Base-by-base conservation (phyloP, 2,113 vertebrate genomes). In the Nerophis ophidion region DNA sequence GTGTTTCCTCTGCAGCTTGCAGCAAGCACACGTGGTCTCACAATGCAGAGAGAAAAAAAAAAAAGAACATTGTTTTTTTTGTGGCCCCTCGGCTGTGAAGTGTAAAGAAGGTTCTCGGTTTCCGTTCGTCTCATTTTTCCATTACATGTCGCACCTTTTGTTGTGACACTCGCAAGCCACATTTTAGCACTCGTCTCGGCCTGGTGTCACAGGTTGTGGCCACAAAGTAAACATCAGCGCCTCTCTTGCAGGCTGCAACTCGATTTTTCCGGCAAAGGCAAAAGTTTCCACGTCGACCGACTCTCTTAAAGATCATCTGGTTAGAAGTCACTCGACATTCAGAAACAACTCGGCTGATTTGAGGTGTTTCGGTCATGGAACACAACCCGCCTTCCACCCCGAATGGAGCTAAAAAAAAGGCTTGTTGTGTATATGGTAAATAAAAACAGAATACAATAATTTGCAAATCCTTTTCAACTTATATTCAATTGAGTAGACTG, bases 251-350 rank as follows among this genome's bases (percentile, higher is more conserved):
- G 0, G 2, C 13, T 11, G 46, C 50, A 13, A 13, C 16, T 2
- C 11, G 26, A 61, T 46, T 55, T 26, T 60, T 15, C 7, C 13
- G 47, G 16, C 15, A 55, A 40, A 55, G 1, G 34, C 61, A 48
- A 61, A 48, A 26, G 26, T 70, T 65, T 69, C 33, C 16, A 14
- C 48, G 51, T 65, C 72, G 72, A 74, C 52, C 71, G 62, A 60
- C 7, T 8, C 0, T 4, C 40, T 44, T 44, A 11, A 44, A 26
- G 14, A 7, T 34, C 3, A 19, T 34, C 50, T 52, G 26, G 26
- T 52, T 34, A n/a, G 34, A 4, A 7, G 7, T 36, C 34, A 16
- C 52, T 55, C 52, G 38, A 38, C 35, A 16, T 55, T 38, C 52
- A 4, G 2, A 26, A 26, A 26, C 26, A 46, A 4, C 11, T 33